Base-by-base conservation (phyloP, 35 echinoderm and acorn worm genomes). In the Amphiura filiformis region DNA sequence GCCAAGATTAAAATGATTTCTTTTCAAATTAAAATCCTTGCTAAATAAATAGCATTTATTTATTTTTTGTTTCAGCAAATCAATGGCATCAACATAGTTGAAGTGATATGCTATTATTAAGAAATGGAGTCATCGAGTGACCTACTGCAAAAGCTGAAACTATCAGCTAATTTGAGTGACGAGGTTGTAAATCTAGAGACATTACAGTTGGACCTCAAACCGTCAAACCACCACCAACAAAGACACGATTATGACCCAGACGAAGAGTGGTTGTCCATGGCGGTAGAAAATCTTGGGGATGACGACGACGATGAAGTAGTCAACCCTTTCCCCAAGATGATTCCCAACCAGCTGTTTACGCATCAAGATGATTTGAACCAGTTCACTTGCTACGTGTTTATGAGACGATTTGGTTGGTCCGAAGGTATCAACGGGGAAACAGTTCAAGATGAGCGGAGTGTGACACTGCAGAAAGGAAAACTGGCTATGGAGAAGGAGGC, bases 321-420 rank as follows among this genome's bases (percentile, higher is more conserved):
- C 34, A 90, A 94, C 76, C 96, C 96, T 14, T 99, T 94, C 39
- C 96, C 96, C 20, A 78, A 40, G 4, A 41, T 77, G 0, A 84
- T 84, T 22, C 90, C 93, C 30, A 86, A 94, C 32, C 37, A 44
- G 14, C 15, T 94, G 1, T 85, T 99, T 20, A 37, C 82, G 9
- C 47, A 47, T 26, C 89, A 94, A 34, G 47, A 84, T 33, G 90
- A 99, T 47, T 76, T 99, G 23, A 90, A 95, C 31, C 79, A 91
- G 75, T 95, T 99, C 76, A 95, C 86, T 0, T 85, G 93, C 76
- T 99, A 99, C 36, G 79, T 99, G 26, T 95, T 95, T 85, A 87
- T 90, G 80, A 89, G 96, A 37, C 87, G 96, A n/a, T 99, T 84
- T 37, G 93, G 96, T 26, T 99, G 96, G 96, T 94, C 96, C 44